A percentile compares a stretch with the other conserved stretches of the same genome.
phyloP scores from a whole-genome alignment of 2,888 invertebrate species.

The Piscicola geometra region DNA sequence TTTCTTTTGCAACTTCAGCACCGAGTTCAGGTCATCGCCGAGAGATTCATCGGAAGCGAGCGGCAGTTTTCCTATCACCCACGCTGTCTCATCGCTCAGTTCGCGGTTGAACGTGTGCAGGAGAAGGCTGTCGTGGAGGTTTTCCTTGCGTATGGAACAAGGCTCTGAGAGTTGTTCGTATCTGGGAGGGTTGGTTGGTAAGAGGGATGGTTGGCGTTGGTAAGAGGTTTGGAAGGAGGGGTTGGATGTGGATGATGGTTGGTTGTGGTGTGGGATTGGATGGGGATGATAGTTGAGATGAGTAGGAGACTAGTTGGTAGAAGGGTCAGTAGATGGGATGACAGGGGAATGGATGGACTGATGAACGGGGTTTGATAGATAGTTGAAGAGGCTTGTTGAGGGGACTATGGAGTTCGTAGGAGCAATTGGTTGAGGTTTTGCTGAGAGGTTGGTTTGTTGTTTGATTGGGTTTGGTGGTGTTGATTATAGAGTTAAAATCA shows the following conservation, averaged over 20 bases:
- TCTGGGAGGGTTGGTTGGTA: slow-evolving; percentile 52
- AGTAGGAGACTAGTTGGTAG: too few relatives aligned
- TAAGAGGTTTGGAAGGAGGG: background rate
- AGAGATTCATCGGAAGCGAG: slow-evolving; percentile 69
- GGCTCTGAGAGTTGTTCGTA: slow-evolving; percentile 81
- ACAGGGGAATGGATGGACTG: too few relatives aligned
- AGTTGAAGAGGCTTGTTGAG: too few relatives aligned
- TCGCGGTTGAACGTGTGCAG: slow-evolving; percentile 85
- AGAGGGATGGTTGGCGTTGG: background rate
- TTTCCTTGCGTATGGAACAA: slow-evolving; percentile 81
- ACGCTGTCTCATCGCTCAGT: slow-evolving; percentile 84
- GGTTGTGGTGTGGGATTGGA: background rate
- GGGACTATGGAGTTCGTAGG: too few relatives aligned
- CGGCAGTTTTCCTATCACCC: slow-evolving; percentile 76
- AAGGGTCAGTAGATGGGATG: too few relatives aligned
- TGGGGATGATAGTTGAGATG: background rate
- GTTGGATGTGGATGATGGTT: too few relatives aligned
- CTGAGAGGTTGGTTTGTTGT: too few relatives aligned
- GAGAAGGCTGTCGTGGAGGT: slow-evolving; percentile 80
- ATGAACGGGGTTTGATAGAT: too few relatives aligned
- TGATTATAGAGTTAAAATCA: too few relatives aligned
- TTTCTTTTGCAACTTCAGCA: slow-evolving; percentile 85
- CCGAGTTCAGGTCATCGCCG: slow-evolving; percentile 66
- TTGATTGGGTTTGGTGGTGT: too few relatives aligned
- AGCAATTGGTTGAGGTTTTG: too few relatives aligned